These are phyloP conservation scores for Serilophus lunatus DNA, from an alignment of 2,113 vertebrate species.

Conservation along the genomic window DNA sequence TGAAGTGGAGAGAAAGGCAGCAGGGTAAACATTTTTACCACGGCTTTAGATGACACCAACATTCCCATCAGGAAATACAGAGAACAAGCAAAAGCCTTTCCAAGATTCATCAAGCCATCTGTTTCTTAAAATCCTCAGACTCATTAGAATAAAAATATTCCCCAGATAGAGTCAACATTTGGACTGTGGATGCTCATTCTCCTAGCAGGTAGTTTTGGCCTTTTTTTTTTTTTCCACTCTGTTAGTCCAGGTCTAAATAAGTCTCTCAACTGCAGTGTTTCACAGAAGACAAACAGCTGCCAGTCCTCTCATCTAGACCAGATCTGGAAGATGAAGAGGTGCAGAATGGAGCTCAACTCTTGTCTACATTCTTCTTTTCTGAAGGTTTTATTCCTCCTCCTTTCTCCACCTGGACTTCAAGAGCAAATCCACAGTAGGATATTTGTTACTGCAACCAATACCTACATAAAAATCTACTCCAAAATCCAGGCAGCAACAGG, in stretches of 20 bases:
- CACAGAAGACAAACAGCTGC: neutral
- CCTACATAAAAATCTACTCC: neutral
- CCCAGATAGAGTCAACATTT: neutral
- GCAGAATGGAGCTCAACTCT: neutral
- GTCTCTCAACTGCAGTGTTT: neutral
- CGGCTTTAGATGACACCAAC: neutral
- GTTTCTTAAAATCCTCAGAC: neutral
- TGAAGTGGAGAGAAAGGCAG: neutral
- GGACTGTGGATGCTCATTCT: neutral
- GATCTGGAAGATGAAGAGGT: neutral
- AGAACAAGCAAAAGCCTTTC: neutral
- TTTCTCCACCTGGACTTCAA: neutral
- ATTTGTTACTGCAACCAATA: neutral
- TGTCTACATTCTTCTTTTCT: neutral
- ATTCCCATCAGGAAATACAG: neutral
- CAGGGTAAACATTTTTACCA: rapidly evolving
- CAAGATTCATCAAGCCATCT: neutral
- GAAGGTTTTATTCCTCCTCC: neutral
- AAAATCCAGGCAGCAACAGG: neutral
- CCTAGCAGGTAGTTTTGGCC: neutral
- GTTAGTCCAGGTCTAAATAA: neutral
- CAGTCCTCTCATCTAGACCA: neutral
- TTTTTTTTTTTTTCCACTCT: neutral
- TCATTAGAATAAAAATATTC: neutral
- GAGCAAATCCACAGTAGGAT: neutral